Conservation (phyloP, 2,113 vertebrate species). For the Diglossa brunneiventris region DNA sequence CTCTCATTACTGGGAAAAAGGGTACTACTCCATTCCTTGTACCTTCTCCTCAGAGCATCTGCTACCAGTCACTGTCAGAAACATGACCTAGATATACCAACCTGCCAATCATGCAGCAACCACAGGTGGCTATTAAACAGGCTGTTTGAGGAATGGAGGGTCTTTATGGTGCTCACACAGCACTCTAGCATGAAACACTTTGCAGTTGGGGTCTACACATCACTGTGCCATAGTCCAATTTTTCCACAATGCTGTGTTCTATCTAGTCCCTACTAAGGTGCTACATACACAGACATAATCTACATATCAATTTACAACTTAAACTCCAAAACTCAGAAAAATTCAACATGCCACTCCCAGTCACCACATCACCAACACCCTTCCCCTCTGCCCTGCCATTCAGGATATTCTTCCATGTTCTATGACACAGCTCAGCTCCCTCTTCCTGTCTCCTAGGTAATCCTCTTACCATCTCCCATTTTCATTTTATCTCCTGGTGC, state of each 20-base stretch:
- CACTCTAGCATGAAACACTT: neutral
- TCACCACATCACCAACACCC: neutral
- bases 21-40: neutral
- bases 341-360: neutral
- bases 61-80: neutral
- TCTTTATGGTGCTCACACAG: neutral
- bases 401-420: neutral
- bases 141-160: neutral
- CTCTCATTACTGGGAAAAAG: neutral
- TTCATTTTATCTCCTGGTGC: accelerated
- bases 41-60: neutral
- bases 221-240: accelerated
- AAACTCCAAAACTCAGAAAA: neutral
- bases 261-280: neutral
- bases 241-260: neutral
- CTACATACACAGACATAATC: neutral
- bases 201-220: neutral
- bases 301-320: neutral
- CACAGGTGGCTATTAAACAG: neutral
- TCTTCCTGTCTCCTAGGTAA: neutral
- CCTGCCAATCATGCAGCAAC: neutral
- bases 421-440: neutral
- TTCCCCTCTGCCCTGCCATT: neutral
- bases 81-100: neutral
- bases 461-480: neutral